Evolutionary conservation across 2,888 invertebrate species (phyloP).

Genomic region (Nomada ruficornis): DNA sequence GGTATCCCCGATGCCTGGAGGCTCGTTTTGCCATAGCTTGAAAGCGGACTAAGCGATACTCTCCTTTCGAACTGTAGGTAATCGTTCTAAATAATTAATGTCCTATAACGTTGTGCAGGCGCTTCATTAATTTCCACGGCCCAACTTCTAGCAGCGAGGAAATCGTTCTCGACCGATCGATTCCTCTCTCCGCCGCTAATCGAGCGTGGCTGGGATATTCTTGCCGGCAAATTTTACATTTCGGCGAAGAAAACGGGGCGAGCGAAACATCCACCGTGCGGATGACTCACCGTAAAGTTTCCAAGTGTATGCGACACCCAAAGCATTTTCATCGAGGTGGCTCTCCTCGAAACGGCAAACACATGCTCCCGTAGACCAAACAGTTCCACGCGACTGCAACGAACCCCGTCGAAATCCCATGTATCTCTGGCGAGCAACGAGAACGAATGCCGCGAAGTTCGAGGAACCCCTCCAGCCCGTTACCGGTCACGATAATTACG

Average conservation of each 20-base stretch:
- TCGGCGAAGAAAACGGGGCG: too few relatives aligned
- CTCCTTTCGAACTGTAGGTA: slow-evolving; percentile 38
- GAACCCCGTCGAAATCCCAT: background rate
- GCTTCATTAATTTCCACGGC: slow-evolving; percentile 55
- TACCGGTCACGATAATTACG: slow-evolving; percentile 3
- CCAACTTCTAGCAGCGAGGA: slow-evolving; percentile 20
- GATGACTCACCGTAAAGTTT: background rate
- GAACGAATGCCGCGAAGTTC: background rate
- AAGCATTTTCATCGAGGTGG: too few relatives aligned
- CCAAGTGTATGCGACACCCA: background rate
- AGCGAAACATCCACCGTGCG: too few relatives aligned
- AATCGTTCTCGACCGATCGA: slow-evolving; percentile 27
- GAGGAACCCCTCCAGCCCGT: background rate
- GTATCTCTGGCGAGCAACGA: background rate
- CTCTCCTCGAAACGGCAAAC: background rate
- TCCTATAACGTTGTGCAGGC: slow-evolving; percentile 34
- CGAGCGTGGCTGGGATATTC: background rate
- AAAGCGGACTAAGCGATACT: slow-evolving; percentile 48
- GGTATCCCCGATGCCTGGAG: slow-evolving; percentile 11
- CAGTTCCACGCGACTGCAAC: background rate
- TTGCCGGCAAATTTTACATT: background rate
- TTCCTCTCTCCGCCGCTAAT: slow-evolving; percentile 17
- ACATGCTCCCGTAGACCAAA: background rate
- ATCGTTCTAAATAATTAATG: slow-evolving; percentile 60
- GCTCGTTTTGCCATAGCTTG: slow-evolving; percentile 25